These are phyloP conservation scores for Metopolophium dirhodum DNA, from an alignment of 1,140 invertebrate genomes.

Conservation along the genomic window DNA sequence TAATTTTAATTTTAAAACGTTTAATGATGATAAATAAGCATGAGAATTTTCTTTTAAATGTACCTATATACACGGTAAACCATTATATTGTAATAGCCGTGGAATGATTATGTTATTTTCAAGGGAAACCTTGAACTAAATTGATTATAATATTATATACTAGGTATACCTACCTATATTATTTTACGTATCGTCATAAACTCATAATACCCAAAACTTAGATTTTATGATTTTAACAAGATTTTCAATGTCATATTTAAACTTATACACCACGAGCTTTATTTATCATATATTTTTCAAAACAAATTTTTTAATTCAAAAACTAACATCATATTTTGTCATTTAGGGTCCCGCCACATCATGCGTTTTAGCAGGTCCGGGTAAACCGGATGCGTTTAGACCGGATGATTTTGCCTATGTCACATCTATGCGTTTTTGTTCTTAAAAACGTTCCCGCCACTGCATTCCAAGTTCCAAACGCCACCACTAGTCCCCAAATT, in stretches of 20 bases:
- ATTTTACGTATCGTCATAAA: background rate
- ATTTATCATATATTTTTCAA: background rate
- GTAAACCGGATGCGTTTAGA: too few relatives aligned
- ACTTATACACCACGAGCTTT: background rate
- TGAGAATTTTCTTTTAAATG: background rate
- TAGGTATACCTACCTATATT: too few relatives aligned
- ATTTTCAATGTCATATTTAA: background rate
- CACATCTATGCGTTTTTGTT: too few relatives aligned
- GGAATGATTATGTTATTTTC: conserved; percentile 2
- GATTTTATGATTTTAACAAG: background rate
- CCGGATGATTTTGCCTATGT: too few relatives aligned
- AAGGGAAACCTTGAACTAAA: background rate
- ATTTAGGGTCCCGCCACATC: too few relatives aligned
- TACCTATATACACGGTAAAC: background rate
- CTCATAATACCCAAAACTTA: background rate
- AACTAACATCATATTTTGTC: too few relatives aligned
- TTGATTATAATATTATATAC: background rate
- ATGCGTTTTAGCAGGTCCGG: too few relatives aligned
- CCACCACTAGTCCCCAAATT: too few relatives aligned
- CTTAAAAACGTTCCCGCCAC: too few relatives aligned
- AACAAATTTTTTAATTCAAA: too few relatives aligned
- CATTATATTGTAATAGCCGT: background rate
- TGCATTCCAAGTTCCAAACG: too few relatives aligned
- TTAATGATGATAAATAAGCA: background rate
- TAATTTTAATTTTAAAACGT: too few relatives aligned